These are phyloP conservation scores for Intellagama lesueurii DNA, from an alignment of 2,797 vertebrate species.

Conservation along the genomic window DNA sequence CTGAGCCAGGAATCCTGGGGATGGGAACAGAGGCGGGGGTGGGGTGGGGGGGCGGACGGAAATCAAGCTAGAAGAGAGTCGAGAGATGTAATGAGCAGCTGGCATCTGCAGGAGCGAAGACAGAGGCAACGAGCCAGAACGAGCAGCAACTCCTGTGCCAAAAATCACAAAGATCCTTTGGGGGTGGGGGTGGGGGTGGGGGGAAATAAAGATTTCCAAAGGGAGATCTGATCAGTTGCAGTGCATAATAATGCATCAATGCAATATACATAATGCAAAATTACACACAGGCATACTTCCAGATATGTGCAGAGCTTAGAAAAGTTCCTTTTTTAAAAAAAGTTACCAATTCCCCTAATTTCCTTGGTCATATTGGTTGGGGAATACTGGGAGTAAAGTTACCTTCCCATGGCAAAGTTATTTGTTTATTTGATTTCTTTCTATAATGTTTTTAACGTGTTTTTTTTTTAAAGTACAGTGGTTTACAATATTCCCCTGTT, in stretches of 20 bases:
- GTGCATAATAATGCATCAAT: no score
- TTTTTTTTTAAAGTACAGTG: background rate
- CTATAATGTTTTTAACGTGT: background rate
- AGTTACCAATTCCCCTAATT: no score
- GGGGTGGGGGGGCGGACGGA: background rate
- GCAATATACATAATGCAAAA: no score
- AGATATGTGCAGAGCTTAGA: no score
- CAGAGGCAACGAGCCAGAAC: background rate
- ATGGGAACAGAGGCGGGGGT: background rate
- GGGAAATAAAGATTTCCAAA: background rate
- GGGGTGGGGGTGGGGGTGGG: background rate
- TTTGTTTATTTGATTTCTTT: background rate
- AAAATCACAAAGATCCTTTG: background rate
- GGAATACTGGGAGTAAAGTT: no score
- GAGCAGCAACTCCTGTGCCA: background rate
- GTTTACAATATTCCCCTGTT: background rate
- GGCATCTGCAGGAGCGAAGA: background rate
- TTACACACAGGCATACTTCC: no score
- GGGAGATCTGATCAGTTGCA: background rate
- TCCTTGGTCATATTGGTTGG: no score
- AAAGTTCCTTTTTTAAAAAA: no score
- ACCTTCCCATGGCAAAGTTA: no score
- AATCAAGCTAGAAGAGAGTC: background rate
- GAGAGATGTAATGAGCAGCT: constrained; percentile 29
- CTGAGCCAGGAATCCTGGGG: background rate